Conservation (phyloP, 2,888 invertebrate genomes). For the Belgica antarctica region DNA sequence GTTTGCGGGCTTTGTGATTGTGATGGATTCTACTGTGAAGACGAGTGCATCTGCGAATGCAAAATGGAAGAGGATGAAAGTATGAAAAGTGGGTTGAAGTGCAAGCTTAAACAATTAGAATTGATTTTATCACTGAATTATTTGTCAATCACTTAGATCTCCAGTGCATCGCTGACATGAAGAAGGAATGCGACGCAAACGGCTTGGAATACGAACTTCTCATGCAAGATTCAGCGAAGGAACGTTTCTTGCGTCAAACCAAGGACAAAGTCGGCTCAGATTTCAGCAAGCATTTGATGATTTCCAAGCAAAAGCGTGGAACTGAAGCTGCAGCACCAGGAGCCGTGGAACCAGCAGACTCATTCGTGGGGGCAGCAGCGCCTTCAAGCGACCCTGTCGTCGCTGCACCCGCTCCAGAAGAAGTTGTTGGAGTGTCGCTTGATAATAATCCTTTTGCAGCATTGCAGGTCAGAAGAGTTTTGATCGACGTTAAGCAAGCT, state of each 20-base stretch:
- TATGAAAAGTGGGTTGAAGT: constrained; percentile 21
- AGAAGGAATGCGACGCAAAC: constrained; percentile 35
- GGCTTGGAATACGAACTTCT: constrained; percentile 39
- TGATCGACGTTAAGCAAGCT: too few relatives aligned
- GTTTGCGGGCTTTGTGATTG: constrained; percentile 53
- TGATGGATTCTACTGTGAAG: constrained; percentile 54
- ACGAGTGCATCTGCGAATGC: constrained; percentile 55
- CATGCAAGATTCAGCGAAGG: constrained; percentile 36
- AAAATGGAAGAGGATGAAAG: constrained; percentile 49
- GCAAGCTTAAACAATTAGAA: not conserved
- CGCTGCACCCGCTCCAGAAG: not conserved
- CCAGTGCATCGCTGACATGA: constrained; percentile 42
- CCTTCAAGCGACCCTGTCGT: not conserved
- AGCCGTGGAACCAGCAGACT: too few relatives aligned
- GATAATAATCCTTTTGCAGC: too few relatives aligned
- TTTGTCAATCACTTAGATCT: constrained; percentile 28
- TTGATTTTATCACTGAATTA: not conserved
- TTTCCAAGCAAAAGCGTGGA: constrained; percentile 8
- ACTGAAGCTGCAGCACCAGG: not conserved
- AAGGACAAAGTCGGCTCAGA: not conserved
- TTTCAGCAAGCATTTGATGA: not conserved
- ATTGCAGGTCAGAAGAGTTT: too few relatives aligned
- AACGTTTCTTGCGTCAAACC: constrained; percentile 14
- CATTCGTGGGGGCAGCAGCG: too few relatives aligned
- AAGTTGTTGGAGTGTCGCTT: not conserved